phyloP scores from a whole-genome alignment of 1,140 invertebrate genomes.

The Asbolus verrucosus region DNA sequence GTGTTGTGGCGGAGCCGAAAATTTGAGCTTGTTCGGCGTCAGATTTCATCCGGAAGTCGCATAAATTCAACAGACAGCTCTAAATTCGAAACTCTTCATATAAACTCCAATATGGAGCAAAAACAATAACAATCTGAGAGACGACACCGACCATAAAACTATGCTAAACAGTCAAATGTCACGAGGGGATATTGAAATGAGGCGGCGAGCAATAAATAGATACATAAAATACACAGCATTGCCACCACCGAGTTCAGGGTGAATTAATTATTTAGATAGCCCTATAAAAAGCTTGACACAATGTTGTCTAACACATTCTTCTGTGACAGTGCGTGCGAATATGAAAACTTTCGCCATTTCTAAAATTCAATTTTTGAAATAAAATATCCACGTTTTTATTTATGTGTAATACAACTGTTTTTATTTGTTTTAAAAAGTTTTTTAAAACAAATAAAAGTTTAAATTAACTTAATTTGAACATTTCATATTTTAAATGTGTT shows the following conservation, averaged over 20 bases:
- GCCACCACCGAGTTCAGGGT: no score
- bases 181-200: conserved; percentile 12
- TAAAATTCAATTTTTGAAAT: no score
- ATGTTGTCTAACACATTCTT: no score
- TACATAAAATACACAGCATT: conserved; percentile 2
- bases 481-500: no score
- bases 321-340: no score
- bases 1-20: conserved; percentile 10
- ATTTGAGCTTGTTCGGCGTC: conserved; percentile 30
- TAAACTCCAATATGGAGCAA: background rate
- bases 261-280: background rate
- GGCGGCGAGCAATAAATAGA: background rate
- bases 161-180: conserved; percentile 1
- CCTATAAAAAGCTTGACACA: no score
- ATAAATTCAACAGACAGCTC: conserved; percentile 32
- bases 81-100: conserved; percentile 27
- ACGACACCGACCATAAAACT: conserved; percentile 1
- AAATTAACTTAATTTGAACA: no score
- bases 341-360: no score
- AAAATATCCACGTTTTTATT: no score
- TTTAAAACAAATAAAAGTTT: no score
- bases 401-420: no score
- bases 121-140: conserved; percentile 20
- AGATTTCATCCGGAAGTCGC: conserved; percentile 10
- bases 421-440: no score